A percentile compares a stretch with the other conserved stretches of the same genome.
Conservation (phyloP, 2,888 invertebrate species). For the Phortica magna region DNA sequence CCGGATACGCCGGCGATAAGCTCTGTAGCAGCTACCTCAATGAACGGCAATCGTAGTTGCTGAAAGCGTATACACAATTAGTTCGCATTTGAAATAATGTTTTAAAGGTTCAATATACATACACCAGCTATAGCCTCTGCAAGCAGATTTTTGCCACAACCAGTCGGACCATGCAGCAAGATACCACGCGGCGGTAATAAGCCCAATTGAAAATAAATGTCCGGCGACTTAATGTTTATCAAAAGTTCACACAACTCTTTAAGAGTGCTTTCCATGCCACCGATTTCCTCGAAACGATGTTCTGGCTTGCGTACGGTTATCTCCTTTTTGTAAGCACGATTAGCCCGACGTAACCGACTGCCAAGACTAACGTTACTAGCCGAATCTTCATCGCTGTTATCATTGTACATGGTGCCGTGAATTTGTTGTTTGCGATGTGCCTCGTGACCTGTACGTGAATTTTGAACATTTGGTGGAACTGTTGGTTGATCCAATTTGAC, state of each 20-base stretch:
- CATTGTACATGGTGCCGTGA: background rate
- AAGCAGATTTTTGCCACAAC: conserved; percentile 92
- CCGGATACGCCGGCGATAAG: conserved; percentile 96
- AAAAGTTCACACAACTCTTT: conserved; percentile 86
- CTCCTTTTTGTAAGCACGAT: conserved; percentile 70
- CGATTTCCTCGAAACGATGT: conserved; percentile 81
- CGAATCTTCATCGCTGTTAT: conserved; percentile 1
- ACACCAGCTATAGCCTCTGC: conserved; percentile 91
- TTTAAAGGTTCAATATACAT: conserved; percentile 65
- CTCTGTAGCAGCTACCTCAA: conserved; percentile 95
- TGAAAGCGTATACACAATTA: conserved; percentile 63
- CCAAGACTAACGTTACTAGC: conserved; percentile 25
- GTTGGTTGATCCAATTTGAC: background rate
- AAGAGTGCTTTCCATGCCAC: conserved; percentile 88
- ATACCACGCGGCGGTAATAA: conserved; percentile 93
- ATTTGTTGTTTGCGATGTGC: background rate
- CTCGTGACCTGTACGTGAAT: background rate
- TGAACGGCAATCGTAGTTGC: conserved; percentile 90
- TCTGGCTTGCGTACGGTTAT: conserved; percentile 61
- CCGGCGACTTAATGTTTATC: conserved; percentile 92
- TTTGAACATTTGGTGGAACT: background rate
- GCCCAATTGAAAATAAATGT: conserved; percentile 91
- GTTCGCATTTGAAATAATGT: background rate
- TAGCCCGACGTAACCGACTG: conserved; percentile 48
- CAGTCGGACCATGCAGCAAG: conserved; percentile 96